Conservation (phyloP, 2,113 vertebrate genomes). For the Bos taurus region DNA sequence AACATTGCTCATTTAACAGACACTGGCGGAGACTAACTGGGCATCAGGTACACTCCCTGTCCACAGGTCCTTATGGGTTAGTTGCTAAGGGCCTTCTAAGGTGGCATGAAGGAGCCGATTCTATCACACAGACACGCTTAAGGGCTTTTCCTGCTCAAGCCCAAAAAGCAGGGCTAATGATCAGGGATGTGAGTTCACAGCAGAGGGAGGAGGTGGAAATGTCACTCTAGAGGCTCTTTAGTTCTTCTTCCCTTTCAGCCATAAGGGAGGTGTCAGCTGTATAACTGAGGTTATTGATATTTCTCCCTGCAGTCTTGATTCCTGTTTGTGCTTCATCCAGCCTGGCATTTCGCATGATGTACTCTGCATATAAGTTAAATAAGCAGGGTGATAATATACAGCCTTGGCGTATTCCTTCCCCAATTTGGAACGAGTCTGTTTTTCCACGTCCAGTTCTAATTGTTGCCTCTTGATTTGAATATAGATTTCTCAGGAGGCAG, state of each 20-base stretch:
- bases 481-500: background rate
- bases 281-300: background rate
- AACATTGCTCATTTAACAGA: background rate
- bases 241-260: background rate
- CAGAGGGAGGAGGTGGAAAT: background rate
- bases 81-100: background rate
- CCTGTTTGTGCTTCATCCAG: background rate
- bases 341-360: background rate
- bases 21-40: background rate
- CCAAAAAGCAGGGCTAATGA: background rate
- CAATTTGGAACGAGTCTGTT: background rate
- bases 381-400: background rate
- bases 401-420: background rate
- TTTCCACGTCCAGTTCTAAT: background rate
- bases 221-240: background rate
- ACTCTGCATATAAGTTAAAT: background rate
- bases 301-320: background rate
- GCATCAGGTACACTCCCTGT: background rate
- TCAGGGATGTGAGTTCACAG: background rate
- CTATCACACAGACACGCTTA: background rate
- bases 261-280: background rate
- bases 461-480: background rate
- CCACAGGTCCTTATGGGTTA: background rate
- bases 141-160: background rate
- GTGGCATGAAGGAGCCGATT: background rate